phyloP scores from a whole-genome alignment of 2,888 invertebrate genomes.

The Electrophaes corylata region DNA sequence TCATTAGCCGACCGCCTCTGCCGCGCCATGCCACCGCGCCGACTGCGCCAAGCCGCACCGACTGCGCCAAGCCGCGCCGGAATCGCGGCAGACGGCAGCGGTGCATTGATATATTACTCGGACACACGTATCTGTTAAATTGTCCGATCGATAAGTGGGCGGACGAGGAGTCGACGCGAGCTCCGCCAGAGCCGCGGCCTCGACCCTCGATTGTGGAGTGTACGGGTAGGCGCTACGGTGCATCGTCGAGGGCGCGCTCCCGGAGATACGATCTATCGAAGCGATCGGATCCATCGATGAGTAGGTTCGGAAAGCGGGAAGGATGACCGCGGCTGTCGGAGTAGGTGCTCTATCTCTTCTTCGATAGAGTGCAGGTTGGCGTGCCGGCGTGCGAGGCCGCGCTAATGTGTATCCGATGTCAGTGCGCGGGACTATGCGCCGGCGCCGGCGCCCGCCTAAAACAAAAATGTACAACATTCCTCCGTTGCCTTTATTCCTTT shows the following conservation, averaged over 20 bases:
- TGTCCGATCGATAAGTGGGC: constrained; percentile 78
- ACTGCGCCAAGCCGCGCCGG: constrained; percentile 48
- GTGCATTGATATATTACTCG: constrained; percentile 71
- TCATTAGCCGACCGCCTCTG: constrained; percentile 41
- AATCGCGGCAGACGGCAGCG: constrained; percentile 45
- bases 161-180: constrained; percentile 48
- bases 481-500: constrained; percentile 75
- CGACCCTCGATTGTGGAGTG: background rate
- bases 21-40: constrained; percentile 42
- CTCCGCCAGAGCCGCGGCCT: constrained; percentile 28
- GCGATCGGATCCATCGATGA: background rate
- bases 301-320: constrained; percentile 4
- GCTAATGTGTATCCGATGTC: constrained; percentile 75
- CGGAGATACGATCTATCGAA: constrained; percentile 14
- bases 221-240: background rate
- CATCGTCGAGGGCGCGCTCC: background rate
- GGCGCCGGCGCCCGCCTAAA: constrained; percentile 82
- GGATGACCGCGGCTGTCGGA: constrained; percentile 7
- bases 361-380: constrained; percentile 6
- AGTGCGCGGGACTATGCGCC: constrained; percentile 68
- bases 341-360: constrained; percentile 11
- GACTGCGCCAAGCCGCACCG: constrained; percentile 41
- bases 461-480: constrained; percentile 77
- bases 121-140: constrained; percentile 73
- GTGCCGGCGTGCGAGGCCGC: background rate